phyloP scores from a whole-genome alignment of 2,113 vertebrate genomes.

The Anoura caudifer region DNA sequence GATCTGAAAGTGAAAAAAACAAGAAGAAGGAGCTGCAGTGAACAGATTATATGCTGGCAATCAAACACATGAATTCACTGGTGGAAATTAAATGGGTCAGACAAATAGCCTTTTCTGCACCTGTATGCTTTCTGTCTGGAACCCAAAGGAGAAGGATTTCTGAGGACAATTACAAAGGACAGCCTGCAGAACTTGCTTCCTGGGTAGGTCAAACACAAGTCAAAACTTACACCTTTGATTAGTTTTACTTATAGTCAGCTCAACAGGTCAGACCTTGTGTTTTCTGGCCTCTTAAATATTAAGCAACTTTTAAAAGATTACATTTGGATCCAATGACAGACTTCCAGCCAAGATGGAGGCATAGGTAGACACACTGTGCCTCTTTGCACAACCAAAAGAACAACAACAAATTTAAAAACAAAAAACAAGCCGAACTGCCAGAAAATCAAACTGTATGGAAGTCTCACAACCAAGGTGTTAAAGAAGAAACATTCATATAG shows the following conservation, averaged over 20 bases:
- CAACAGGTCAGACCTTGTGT: background rate
- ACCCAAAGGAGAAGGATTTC: background rate
- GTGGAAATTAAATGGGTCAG: background rate
- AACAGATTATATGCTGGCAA: background rate
- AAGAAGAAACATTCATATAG: too few species aligned
- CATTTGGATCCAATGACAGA: background rate
- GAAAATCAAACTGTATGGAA: too few species aligned
- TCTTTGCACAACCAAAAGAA: too few species aligned
- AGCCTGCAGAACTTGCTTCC: background rate
- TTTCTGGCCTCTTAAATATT: background rate
- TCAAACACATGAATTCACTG: background rate
- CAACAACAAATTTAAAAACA: too few species aligned
- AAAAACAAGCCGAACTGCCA: too few species aligned
- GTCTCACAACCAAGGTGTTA: too few species aligned
- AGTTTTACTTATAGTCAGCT: background rate
- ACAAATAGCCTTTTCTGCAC: slow-evolving; percentile 24
- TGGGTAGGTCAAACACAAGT: background rate
- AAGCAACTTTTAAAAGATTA: background rate
- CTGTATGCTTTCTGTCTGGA: background rate
- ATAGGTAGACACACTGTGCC: too few species aligned
- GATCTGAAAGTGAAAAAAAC: background rate
- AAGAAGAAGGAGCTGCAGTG: background rate
- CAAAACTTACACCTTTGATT: background rate
- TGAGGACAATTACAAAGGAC: slow-evolving; percentile 50
- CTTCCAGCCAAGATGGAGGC: too few species aligned